Evolutionary conservation across 1,140 invertebrate genomes (phyloP), one percentile per base, ranked within the genome.

Genomic region (Heliconius melpomene): DNA sequence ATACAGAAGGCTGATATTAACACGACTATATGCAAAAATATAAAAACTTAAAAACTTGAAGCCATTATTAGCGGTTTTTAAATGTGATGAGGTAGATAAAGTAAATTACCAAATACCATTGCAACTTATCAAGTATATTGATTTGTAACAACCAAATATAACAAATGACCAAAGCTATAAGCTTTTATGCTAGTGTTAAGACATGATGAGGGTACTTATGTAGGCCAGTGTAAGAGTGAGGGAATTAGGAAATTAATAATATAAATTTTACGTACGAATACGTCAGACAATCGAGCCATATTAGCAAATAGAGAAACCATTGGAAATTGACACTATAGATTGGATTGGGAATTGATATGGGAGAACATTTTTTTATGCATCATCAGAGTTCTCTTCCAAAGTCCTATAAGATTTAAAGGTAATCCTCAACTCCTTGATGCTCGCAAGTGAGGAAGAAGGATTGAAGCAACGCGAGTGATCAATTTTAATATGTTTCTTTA

Each of bases 111-210:
- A 85, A 86, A 86, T 82, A 83, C 26, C 74, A 78, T 77, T 57
- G 52, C 60, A 81, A 80, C 50, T 74, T 79, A 79, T 79, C 76
- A 84, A 86, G n/a, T 72, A 70, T 70, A 66, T 29, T 72, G 50
- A 86, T 83, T 84, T 84, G 80, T 88, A 87, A 82, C 84, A 88
- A 92, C 88, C 91, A 90, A 92, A 90, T 89, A 91, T 85, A 88
- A 86, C 80, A 80, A 89, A 88, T 89, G 91, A 92, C 91, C 91
- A 93, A 93, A 93, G 92, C 92, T 92, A 83, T 88, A 84, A 92
- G 91, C 91, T 93, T 91, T 90, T 88, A 88, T 74, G 77, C 80
- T 91, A 89, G 84, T 83, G 79, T 82, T 88, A 90, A 88, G 87
- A 89, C 78, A 82, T 82, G 83, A 78, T 87, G 78, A 83, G 84